Evolutionary conservation across 2,113 vertebrate genomes (phyloP).

Genomic region (Silurus glanis): DNA sequence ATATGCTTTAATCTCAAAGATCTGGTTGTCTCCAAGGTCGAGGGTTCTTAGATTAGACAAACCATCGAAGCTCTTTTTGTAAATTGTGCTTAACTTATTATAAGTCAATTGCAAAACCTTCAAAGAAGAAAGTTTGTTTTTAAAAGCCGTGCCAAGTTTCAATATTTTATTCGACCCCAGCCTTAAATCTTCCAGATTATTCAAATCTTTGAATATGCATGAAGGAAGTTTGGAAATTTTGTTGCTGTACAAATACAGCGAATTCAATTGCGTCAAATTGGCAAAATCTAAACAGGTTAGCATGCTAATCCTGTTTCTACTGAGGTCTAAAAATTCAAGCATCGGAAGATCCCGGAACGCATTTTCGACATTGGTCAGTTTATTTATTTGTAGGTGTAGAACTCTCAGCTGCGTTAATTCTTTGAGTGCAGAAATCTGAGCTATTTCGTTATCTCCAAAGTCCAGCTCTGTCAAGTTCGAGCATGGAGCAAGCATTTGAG

Average conservation of each 20-base stretch:
- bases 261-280: slow-evolving; percentile 56
- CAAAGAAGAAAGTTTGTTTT: slow-evolving; percentile 56
- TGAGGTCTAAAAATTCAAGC: slow-evolving; percentile 65
- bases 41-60: slow-evolving; percentile 57
- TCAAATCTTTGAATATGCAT: slow-evolving; percentile 64
- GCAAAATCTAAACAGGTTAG: slow-evolving; percentile 63
- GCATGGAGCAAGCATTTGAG: slow-evolving; percentile 59
- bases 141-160: slow-evolving; percentile 57
- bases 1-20: slow-evolving; percentile 35
- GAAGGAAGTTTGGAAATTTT: slow-evolving; percentile 52
- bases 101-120: slow-evolving; percentile 48
- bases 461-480: slow-evolving; percentile 59
- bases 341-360: slow-evolving; percentile 46
- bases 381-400: slow-evolving; percentile 61
- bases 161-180: slow-evolving; percentile 62
- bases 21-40: slow-evolving; percentile 62
- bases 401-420: slow-evolving; percentile 36
- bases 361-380: slow-evolving; percentile 50
- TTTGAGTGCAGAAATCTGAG: slow-evolving; percentile 29
- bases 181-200: slow-evolving; percentile 56
- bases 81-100: slow-evolving; percentile 62
- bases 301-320: slow-evolving; percentile 59
- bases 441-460: slow-evolving; percentile 55
- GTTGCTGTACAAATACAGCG: slow-evolving; percentile 62
- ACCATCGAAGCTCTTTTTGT: slow-evolving; percentile 34